A percentile compares a stretch with the other conserved stretches of the same genome.
Conservation (phyloP, 2,113 vertebrate genomes). For the Labeo catla region DNA sequence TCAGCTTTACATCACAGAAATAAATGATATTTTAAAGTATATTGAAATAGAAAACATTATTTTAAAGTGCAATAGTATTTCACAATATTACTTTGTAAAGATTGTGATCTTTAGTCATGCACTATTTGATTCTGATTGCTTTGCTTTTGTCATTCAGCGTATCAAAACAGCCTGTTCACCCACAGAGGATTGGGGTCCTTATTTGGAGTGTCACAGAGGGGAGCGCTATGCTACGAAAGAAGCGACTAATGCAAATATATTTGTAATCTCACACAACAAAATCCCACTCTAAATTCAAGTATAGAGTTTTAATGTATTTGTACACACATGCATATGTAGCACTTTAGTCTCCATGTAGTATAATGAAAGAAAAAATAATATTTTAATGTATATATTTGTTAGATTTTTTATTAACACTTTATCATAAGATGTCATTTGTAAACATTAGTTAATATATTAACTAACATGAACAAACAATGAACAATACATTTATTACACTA, state of each 20-base stretch:
- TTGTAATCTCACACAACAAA: slow-evolving; percentile 58
- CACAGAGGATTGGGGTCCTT: slow-evolving; percentile 87
- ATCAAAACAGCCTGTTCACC: slow-evolving; percentile 78
- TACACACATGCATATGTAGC: background rate
- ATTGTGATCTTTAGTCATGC: background rate
- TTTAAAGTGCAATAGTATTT: too few relatives aligned
- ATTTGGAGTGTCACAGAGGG: slow-evolving; percentile 82
- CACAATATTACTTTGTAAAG: too few relatives aligned
- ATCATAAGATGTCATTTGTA: too few relatives aligned
- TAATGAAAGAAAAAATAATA: background rate
- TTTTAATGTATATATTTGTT: background rate
- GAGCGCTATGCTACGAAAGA: slow-evolving; percentile 78
- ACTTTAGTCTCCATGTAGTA: background rate
- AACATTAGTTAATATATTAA: too few relatives aligned
- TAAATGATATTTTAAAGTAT: too few relatives aligned
- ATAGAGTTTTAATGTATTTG: background rate
- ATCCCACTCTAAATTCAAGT: background rate
- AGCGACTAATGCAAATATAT: slow-evolving; percentile 52
- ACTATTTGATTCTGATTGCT: background rate
- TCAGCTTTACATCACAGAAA: too few relatives aligned
- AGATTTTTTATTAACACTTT: too few relatives aligned
- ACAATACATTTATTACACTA: too few relatives aligned
- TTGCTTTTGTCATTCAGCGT: slow-evolving; percentile 74
- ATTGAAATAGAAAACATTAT: too few relatives aligned
- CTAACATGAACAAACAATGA: too few relatives aligned